Base-by-base conservation (phyloP, 2,888 invertebrate species). In the Tuberolachnus salignus region DNA sequence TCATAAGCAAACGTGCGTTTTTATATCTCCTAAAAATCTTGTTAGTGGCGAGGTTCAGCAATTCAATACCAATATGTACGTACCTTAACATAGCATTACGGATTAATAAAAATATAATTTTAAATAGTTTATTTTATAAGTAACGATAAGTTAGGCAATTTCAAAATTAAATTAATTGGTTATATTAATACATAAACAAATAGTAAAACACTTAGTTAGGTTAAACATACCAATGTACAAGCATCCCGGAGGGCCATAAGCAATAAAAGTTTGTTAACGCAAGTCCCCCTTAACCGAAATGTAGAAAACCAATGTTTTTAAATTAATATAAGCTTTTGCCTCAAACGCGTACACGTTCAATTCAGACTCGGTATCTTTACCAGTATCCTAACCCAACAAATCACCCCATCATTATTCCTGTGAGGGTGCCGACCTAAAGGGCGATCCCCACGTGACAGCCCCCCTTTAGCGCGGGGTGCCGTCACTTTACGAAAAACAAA, bases 371-470 rank as follows among this genome's bases (percentile, higher is more conserved):
- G 16, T 3, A 26, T 13, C 11, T n/a, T n/a, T 19, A 67, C n/a
- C 6, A 6, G 3, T 14, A 13, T 51, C 34, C 51, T 64, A 64
- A 74, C 63, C 64, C 64, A 53, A 42, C 63, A 74, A n/a, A 9
- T 13, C n/a, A 13, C 44, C 16, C 11, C 16, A 53, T 14, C 3
- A 6, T n/a, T 34, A 34, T 34, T 13, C 53, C 1, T 19, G 3
- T 13, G 26, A 34, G 21, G 53, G 21, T 23, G 23, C 21, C 61
- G 2, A 19, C 14, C 19, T 0, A 23, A 34, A 51, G 23, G 61
- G 59, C 34, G 61, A 34, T 21, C 61, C 57, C 61, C 73, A 74
- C 73, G 53, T 64, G 53, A 74, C 34, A 34, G 19, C 1, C 51
- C 21, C 1, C 10, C 1, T 26, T 4, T 10, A 51, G 6, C 6